phyloP scores from a whole-genome alignment of 92 coral and sea anemone species.

The Ricordea florida region DNA sequence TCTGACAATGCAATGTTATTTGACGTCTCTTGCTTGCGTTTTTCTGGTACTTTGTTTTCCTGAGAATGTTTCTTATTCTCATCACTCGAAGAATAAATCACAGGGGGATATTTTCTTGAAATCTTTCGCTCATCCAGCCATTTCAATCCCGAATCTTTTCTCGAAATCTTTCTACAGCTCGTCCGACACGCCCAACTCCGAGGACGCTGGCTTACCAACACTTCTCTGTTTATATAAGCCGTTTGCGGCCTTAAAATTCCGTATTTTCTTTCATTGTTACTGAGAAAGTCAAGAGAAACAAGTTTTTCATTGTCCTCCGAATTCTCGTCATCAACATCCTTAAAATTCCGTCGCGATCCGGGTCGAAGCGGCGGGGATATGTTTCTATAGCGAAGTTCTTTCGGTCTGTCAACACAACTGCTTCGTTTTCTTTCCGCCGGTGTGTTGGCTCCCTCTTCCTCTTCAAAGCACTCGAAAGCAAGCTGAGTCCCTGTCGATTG shows the following conservation, averaged over 20 bases:
- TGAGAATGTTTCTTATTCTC: not conserved
- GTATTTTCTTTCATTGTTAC: not conserved
- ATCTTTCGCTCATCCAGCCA: not conserved
- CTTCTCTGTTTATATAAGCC: not conserved
- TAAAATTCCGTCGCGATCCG: slow-evolving; percentile 79
- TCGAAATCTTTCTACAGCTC: not conserved
- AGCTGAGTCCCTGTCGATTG: not conserved
- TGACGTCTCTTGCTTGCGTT: not conserved
- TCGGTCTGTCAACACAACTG: slow-evolving; percentile 1
- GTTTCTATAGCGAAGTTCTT: slow-evolving; percentile 53
- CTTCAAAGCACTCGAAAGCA: not conserved
- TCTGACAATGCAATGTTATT: not conserved
- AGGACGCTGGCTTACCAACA: not conserved
- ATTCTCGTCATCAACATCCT: slow-evolving; percentile 51
- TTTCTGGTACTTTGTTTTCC: not conserved
- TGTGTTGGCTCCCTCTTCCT: slow-evolving; percentile 3
- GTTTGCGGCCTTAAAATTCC: slow-evolving; percentile 24
- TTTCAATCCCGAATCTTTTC: not conserved
- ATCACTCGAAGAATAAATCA: not conserved
- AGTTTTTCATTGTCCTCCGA: slow-evolving; percentile 29
- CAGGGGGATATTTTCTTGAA: not conserved
- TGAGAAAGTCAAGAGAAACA: not conserved
- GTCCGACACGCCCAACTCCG: slow-evolving; percentile 9
- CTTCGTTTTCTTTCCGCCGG: not conserved
- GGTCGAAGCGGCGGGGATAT: slow-evolving; percentile 71